Evolutionary conservation across 2,113 vertebrate species (phyloP), one percentile per base, ranked within the genome.

Genomic region (Fulica atra): DNA sequence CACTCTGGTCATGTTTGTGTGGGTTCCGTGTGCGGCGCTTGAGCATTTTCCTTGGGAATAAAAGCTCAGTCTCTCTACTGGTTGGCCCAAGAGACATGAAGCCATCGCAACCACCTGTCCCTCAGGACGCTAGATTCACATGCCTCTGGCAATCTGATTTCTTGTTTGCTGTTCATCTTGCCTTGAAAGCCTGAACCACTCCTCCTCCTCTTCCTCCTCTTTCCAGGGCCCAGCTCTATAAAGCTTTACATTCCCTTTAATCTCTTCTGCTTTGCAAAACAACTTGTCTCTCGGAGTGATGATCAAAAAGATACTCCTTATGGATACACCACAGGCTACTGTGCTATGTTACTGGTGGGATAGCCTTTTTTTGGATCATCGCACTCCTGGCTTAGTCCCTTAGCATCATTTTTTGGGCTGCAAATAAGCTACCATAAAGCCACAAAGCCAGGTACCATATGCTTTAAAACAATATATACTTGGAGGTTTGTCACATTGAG

Each of bases 1-100:
- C 7, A 42, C 3, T 2, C 7, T 51, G 12, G 8, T 61, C 12
- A 18, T 14, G 5, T 80, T 53, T 51, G 17, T 38, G 24, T 23
- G 23, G 15, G 21, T 69, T 29, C 19, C 33, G 7, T 44, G 29
- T 24, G 23, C 3, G 0, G 25, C 0, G 2, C 0, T 1, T 36
- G 33, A 57, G 11, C 1, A 0, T 48, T 10, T 42, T 16, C 38
- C n/a, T 69, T 33, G 5, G 54, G 26, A 42, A 70, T 38, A 71
- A 69, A 70, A 69, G 4, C n/a, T 88, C 56, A 60, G 29, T 10
- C 38, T 77, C 25, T 40, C 44, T 35, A 24, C 21, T 46, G 25
- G 8, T n/a, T 80, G 13, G 25, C 38, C 14, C 24, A 69, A 53
- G n/a, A 69, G 11, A 59, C 7, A 12, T 7, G 19, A 13, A 73